Conservation (phyloP, 2,797 vertebrate species). For the Syngnathus rostellatus region DNA sequence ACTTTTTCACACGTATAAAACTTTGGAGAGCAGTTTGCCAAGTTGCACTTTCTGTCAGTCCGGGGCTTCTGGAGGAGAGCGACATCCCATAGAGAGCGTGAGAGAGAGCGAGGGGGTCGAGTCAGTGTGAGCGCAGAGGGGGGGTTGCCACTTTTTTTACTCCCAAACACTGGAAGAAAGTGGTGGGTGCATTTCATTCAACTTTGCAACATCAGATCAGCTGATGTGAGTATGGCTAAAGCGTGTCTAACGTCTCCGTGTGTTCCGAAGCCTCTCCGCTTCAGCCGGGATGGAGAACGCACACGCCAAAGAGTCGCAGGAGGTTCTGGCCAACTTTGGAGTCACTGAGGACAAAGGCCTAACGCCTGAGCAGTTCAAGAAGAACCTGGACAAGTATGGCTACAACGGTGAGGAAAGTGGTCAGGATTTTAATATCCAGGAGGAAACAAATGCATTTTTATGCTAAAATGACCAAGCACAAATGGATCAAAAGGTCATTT, state of each 20-base stretch:
- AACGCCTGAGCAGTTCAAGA: conserved; percentile 77
- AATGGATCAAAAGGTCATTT: conserved; percentile 24
- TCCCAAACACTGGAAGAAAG: conserved; percentile 62
- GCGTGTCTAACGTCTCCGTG: conserved; percentile 10
- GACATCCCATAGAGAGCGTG: conserved; percentile 56
- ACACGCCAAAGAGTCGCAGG: conserved; percentile 70
- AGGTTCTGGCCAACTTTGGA: conserved; percentile 79
- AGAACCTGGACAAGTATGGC: conserved; percentile 78
- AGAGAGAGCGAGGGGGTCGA: conserved; percentile 47
- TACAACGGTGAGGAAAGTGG: conserved; percentile 72
- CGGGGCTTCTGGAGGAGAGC: conserved; percentile 59
- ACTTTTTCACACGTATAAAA: conserved; percentile 73
- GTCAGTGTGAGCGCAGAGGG: conserved; percentile 45
- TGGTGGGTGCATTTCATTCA: conserved; percentile 57
- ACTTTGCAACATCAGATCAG: conserved; percentile 23
- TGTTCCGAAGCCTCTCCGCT: conserved; percentile 63
- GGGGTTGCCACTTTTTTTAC: conserved; percentile 51
- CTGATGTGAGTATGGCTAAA: conserved; percentile 23
- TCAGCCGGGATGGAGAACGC: conserved; percentile 79
- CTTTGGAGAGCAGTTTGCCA: conserved; percentile 63
- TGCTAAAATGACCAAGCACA: too few species aligned
- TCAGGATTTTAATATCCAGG: not conserved
- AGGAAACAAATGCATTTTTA: not conserved
- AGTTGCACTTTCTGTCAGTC: conserved; percentile 74
- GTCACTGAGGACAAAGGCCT: conserved; percentile 80